These are phyloP conservation scores for Epistrophe eligans DNA, from an alignment of 2,888 invertebrate genomes.

Conservation along the genomic window DNA sequence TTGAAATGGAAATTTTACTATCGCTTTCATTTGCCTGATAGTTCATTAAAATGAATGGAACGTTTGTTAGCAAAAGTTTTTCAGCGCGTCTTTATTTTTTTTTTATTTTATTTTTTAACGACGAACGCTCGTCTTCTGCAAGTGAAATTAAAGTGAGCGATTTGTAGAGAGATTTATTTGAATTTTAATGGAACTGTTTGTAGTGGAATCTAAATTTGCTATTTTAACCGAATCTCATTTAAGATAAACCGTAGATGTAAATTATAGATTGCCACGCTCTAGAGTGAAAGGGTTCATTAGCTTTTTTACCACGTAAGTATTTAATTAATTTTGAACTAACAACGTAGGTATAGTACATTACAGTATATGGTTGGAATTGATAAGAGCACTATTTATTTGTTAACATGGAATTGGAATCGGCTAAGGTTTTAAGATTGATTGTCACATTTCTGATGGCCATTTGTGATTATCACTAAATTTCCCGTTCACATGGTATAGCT, in stretches of 20 bases:
- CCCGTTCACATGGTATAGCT: too few species aligned
- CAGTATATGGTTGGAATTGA: too few species aligned
- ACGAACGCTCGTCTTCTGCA: neutral
- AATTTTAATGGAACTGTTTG: constrained; percentile 31
- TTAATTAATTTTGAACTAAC: neutral
- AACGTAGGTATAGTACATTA: neutral
- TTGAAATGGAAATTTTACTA: constrained; percentile 62
- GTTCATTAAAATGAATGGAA: constrained; percentile 44
- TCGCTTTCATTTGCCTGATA: constrained; percentile 50
- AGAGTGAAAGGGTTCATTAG: constrained; percentile 42
- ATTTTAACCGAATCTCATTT: constrained; percentile 17
- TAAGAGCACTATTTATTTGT: too few species aligned
- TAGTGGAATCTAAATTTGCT: neutral
- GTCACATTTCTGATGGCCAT: too few species aligned
- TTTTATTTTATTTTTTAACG: neutral
- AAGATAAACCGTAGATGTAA: constrained; percentile 6
- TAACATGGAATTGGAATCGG: too few species aligned
- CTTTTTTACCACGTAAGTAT: neutral
- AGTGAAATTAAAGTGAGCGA: constrained; percentile 52
- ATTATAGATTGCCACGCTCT: constrained; percentile 14
- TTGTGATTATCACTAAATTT: too few species aligned
- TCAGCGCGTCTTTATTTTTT: constrained; percentile 9
- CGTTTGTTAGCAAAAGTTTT: constrained; percentile 45
- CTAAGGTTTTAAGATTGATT: too few species aligned
- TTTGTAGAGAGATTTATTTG: constrained; percentile 42